Percentiles rank a stretch among this genome's conserved stretches.
Conservation (phyloP, 1,140 invertebrate species). For the Cydia splendana region DNA sequence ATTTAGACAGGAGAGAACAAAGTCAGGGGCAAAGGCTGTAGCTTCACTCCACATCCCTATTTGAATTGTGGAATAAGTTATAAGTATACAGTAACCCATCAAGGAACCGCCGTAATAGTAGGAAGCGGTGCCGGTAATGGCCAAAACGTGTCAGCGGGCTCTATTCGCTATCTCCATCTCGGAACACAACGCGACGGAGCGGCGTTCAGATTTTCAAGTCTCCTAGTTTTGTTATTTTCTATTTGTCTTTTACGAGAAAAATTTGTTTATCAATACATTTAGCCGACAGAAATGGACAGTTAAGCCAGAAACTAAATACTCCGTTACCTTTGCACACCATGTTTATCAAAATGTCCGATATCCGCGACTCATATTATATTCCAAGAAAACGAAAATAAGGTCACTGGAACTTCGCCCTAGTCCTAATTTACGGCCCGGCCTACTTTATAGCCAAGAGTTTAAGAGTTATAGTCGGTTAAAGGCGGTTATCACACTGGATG, state of each 20-base stretch:
- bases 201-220: no score
- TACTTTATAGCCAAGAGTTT: not conserved
- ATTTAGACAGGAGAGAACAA: no score
- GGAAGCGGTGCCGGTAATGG: slow-evolving; percentile 2
- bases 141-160: not conserved
- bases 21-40: not conserved
- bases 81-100: not conserved
- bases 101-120: not conserved
- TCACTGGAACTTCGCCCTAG: not conserved
- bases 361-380: not conserved
- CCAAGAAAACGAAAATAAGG: slow-evolving; percentile 8
- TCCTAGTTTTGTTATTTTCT: no score
- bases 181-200: not conserved
- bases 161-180: not conserved
- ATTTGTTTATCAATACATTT: no score
- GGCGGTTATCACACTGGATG: no score
- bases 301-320: not conserved
- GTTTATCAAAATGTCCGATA: not conserved
- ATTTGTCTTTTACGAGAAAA: no score
- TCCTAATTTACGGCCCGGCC: not conserved
- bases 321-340: not conserved
- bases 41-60: not conserved
- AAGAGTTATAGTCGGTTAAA: not conserved
- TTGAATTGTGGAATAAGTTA: not conserved
- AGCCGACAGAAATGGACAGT: no score